These are phyloP conservation scores for Xyrauchen texanus DNA, from an alignment of 2,113 vertebrate species.

Conservation along the genomic window DNA sequence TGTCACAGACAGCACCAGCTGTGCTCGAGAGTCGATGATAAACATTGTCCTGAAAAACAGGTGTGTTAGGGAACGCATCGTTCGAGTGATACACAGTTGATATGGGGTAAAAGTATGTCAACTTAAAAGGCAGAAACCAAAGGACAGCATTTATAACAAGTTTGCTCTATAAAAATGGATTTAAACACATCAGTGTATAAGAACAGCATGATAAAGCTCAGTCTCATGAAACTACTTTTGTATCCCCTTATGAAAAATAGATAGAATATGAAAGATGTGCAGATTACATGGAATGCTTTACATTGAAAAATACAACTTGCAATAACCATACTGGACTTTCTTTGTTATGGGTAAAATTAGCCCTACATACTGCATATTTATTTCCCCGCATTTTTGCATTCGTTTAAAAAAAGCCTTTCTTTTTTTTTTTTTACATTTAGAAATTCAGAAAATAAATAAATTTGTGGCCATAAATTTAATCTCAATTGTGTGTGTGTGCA, in stretches of 20 bases:
- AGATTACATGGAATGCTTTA: slow-evolving; percentile 64
- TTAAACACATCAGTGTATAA: slow-evolving; percentile 58
- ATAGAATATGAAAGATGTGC: slow-evolving; percentile 64
- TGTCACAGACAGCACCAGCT: neutral
- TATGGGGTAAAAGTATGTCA: slow-evolving; percentile 62
- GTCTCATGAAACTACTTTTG: slow-evolving; percentile 57
- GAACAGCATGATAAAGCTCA: slow-evolving; percentile 53
- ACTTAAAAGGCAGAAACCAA: slow-evolving; percentile 54
- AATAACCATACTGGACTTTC: slow-evolving; percentile 53
- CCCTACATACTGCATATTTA: slow-evolving; percentile 62
- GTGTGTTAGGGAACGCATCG: neutral
- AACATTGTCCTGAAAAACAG: neutral
- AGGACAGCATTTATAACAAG: slow-evolving; percentile 62
- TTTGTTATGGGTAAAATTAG: slow-evolving; percentile 53
- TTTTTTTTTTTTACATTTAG: slow-evolving; percentile 70
- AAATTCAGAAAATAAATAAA: slow-evolving; percentile 83
- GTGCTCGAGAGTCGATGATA: neutral
- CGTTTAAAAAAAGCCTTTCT: slow-evolving; percentile 56
- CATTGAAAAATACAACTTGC: slow-evolving; percentile 58
- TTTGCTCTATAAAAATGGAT: slow-evolving; percentile 44
- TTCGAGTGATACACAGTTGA: slow-evolving; percentile 24
- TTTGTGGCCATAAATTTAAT: slow-evolving; percentile 74
- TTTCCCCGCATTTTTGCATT: slow-evolving; percentile 70
- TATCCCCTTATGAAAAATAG: slow-evolving; percentile 55
- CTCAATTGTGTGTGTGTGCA: slow-evolving; percentile 54